phyloP scores from a whole-genome alignment of 2,888 invertebrate species.

The Agrotis puta region DNA sequence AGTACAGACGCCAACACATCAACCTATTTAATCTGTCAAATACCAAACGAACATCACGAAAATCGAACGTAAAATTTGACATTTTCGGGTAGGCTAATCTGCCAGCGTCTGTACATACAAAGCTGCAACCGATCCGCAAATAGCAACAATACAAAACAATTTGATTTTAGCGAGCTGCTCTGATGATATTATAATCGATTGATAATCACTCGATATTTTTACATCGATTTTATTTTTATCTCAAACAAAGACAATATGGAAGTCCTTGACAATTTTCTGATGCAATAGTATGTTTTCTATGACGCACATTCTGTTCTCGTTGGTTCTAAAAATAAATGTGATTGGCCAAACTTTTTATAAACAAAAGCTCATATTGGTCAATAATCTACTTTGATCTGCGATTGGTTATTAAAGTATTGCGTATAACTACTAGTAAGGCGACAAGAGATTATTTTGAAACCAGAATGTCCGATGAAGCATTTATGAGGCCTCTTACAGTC shows the following conservation, averaged over 20 bases:
- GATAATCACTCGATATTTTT: too few species aligned
- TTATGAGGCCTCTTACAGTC: too few species aligned
- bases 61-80: too few species aligned
- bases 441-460: background rate
- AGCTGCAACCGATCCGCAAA: too few species aligned
- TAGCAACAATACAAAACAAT: too few species aligned
- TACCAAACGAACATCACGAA: too few species aligned
- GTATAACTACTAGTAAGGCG: background rate
- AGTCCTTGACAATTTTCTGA: constrained; percentile 71
- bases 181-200: constrained; percentile 2
- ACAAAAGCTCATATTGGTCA: constrained; percentile 42
- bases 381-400: accelerated
- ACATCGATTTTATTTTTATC: background rate
- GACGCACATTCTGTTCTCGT: constrained; percentile 58
- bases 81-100: too few species aligned
- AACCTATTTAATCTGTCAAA: too few species aligned
- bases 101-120: too few species aligned
- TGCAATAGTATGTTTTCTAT: constrained; percentile 70
- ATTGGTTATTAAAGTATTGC: background rate
- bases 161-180: background rate
- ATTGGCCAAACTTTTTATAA: background rate
- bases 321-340: background rate
- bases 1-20: too few species aligned
- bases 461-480: constrained; percentile 2
- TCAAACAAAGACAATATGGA: constrained; percentile 44